Evolutionary conservation across 2,888 invertebrate species (phyloP), one percentile per base, ranked within the genome.

Genomic region (Diplolepis rosae): DNA sequence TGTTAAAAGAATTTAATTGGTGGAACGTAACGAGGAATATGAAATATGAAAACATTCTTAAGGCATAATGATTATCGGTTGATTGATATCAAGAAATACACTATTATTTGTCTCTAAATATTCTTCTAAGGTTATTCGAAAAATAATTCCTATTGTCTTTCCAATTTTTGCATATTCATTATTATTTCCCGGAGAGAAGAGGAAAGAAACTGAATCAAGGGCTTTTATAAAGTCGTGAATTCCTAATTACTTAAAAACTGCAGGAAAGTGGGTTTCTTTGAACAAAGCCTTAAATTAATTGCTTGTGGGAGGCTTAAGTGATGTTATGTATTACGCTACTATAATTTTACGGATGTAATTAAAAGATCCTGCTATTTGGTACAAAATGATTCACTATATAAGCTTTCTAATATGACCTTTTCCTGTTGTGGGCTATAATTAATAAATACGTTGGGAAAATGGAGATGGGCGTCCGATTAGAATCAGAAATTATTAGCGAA

Each of bases 211-310:
- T 52, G 11, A 30, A 22, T 18, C 32, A 56, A 35, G 32, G 56
- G 32, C 56, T 61, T 35, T 24, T 61, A n/a, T 1, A 24, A 39
- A 11, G 35, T 15, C 11, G 22, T 22, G 13, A 32, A 61, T 24
- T 56, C 9, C 61, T 61, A 61, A 39, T 61, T 61, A 39, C 15
- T 9, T 39, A n/a, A 61, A 22, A 22, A 61, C 27, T 56, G 2
- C n/a, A 6, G 24, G 61, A 61, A 61, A 61, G 61, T 61, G 39
- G 39, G 39, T 61, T 61, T 9, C 39, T 61, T 5, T 4, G 27
- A 61, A 61, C 39, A 61, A 61, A 61, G 39, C 13, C 9, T 61
- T 61, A 39, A 24, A 9, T 61, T 61, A 61, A 61, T 61, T 61
- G 61, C n/a, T 24, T n/a, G 61, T 61, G 61, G 61, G 61, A 27